phyloP scores from a whole-genome alignment of 2,113 vertebrate species.

The Oceanites oceanicus region DNA sequence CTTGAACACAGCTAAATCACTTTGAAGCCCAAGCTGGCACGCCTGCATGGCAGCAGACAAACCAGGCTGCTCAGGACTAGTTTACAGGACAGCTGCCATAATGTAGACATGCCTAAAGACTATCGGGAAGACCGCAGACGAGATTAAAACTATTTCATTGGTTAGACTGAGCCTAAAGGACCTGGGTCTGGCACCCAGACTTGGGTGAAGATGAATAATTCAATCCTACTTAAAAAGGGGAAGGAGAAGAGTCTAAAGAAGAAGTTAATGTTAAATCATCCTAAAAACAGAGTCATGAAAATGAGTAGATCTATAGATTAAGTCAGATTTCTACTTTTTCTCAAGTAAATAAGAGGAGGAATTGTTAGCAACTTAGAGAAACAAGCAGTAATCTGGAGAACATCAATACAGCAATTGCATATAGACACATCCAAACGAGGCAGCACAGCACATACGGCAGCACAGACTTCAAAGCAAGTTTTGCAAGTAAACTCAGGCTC shows the following conservation, averaged over 20 bases:
- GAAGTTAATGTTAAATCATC: not conserved
- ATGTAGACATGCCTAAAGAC: not conserved
- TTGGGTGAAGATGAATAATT: not conserved
- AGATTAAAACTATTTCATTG: not conserved
- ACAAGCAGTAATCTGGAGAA: not conserved
- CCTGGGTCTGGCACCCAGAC: not conserved
- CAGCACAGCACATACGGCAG: not conserved
- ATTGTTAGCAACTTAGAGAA: not conserved
- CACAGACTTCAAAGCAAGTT: not conserved
- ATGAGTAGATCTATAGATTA: not conserved
- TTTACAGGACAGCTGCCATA: not conserved
- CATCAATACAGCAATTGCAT: not conserved
- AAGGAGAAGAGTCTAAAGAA: not conserved
- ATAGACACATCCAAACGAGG: not conserved
- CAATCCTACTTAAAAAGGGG: not conserved
- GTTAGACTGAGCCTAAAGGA: not conserved
- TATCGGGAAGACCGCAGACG: not conserved
- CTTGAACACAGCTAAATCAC: not conserved
- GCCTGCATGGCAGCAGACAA: not conserved
- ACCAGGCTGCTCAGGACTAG: not conserved
- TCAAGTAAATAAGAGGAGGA: not conserved
- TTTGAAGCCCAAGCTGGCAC: not conserved
- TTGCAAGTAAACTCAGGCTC: not conserved
- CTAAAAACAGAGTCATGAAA: not conserved
- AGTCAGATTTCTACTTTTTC: not conserved